Evolutionary conservation across 2,113 vertebrate genomes (phyloP), one percentile per base, ranked within the genome.

Genomic region (Stegastes partitus): DNA sequence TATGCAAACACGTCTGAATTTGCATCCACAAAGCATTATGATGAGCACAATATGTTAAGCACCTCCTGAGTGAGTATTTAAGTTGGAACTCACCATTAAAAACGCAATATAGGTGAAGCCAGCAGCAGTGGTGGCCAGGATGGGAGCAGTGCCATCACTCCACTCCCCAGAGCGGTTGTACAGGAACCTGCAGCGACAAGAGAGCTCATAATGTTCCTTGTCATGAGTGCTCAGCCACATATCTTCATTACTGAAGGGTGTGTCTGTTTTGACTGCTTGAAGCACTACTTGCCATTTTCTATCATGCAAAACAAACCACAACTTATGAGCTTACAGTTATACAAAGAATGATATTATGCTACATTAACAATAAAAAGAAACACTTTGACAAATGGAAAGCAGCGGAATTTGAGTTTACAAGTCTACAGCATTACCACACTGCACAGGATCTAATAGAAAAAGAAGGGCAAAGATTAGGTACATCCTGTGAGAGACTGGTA

Each of bases 81-180:
- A 59, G 54, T 45, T 31, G 12, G 42, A 7, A 90, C 94, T 82
- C 81, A 99, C 98, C 97, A 97, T 87, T 90, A 99, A 94, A 92
- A 96, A 95, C 39, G 97, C 83, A 7, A 98, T 91, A 77, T 99
- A 99, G 0, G 95, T 97, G 76, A 99, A 97, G 68, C 96, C 96
- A 11, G 95, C 95, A 23, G 96, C 96, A 1, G 98, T 97, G 25
- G 95, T 94, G 31, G 97, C 92, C 6, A 99, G 93, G 79, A 99
- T 96, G 68, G 97, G 96, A 92, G 97, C 89, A 0, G 97, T 97
- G 95, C 97, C 97, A 79, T 99, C 97, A 26, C 95, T 97, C 98
- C 98, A 99, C 77, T 96, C 95, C 57, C 97, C 97, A 73, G 97
- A 96, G 66, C 90, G 94, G 87, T 96, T 98, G 85, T 99, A 99